Percentiles rank a stretch among this genome's conserved stretches.
Conservation (phyloP, 1,140 invertebrate species). For the Aphaenogaster rudis region DNA sequence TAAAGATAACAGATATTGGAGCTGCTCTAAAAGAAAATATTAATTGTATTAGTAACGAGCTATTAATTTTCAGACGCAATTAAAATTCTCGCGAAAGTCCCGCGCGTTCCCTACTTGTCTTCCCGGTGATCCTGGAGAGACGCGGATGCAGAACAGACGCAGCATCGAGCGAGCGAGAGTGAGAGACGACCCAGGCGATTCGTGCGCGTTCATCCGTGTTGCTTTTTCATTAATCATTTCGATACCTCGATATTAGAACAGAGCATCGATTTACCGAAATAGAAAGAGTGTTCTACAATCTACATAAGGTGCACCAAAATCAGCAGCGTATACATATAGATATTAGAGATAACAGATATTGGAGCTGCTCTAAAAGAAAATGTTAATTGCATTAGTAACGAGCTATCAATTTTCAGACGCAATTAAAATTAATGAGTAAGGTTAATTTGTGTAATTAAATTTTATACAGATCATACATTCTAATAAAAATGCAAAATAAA, state of each 20-base stretch:
- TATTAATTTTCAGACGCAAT: not conserved
- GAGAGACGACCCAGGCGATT: not conserved
- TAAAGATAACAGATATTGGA: not conserved
- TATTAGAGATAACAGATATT: not conserved
- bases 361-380: not conserved
- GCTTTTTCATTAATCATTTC: constrained; percentile 59
- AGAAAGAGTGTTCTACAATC: not conserved
- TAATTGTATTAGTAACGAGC: not conserved
- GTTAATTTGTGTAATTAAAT: constrained; percentile 3
- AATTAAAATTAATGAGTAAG: not conserved
- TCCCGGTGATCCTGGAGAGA: not conserved
- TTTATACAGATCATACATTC: not conserved
- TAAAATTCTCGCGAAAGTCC: constrained; percentile 43
- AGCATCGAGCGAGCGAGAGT: not conserved
- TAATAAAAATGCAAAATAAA: not conserved
- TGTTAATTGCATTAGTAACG: not conserved
- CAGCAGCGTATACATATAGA: not conserved
- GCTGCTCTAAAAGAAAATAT: not conserved
- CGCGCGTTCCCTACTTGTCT: constrained; percentile 21
- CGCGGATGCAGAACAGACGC: not conserved
- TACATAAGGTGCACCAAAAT: constrained; percentile 13
- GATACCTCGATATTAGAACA: constrained; percentile 39
- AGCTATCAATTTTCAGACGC: not conserved
- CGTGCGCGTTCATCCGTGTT: not conserved
- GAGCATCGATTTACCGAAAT: not conserved